Conservation (phyloP, 2,797 vertebrate species). For the Mormyrus hasselquistii region DNA sequence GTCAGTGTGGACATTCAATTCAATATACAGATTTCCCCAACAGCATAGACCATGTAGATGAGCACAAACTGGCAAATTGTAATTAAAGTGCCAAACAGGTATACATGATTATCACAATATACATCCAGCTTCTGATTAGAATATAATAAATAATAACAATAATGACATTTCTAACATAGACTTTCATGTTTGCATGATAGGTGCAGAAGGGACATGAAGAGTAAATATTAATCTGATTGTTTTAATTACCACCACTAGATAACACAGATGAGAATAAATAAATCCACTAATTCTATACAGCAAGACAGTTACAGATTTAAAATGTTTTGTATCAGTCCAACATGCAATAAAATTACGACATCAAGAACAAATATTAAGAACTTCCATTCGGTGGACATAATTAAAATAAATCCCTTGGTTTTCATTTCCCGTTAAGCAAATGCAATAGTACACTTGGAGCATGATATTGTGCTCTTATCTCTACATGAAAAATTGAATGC, state of each 20-base stretch:
- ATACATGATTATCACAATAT: conserved; percentile 27
- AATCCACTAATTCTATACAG: conserved; percentile 21
- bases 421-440: conserved; percentile 11
- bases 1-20: conserved; percentile 31
- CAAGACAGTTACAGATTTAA: conserved; percentile 25
- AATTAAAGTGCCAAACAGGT: conserved; percentile 30
- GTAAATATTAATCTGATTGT: conserved; percentile 17
- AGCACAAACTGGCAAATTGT: conserved; percentile 12
- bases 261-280: conserved; percentile 19
- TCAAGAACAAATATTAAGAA: conserved; percentile 22
- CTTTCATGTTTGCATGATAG: conserved; percentile 21
- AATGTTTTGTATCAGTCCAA: conserved; percentile 22
- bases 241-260: conserved; percentile 20
- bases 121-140: conserved; percentile 18
- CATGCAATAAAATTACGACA: conserved; percentile 27
- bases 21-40: neutral
- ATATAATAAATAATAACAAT: conserved; percentile 35
- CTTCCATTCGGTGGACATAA: conserved; percentile 18
- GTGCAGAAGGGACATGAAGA: conserved; percentile 19
- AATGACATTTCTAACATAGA: conserved; percentile 26
- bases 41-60: conserved; percentile 29
- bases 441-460: conserved; percentile 20
- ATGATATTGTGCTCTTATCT: conserved; percentile 61
- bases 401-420: neutral
- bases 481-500: conserved; percentile 43